A percentile compares a stretch with the other conserved stretches of the same genome.
phyloP scores from a whole-genome alignment of 2,888 invertebrate species.

The Rhyacophila evoluta region DNA sequence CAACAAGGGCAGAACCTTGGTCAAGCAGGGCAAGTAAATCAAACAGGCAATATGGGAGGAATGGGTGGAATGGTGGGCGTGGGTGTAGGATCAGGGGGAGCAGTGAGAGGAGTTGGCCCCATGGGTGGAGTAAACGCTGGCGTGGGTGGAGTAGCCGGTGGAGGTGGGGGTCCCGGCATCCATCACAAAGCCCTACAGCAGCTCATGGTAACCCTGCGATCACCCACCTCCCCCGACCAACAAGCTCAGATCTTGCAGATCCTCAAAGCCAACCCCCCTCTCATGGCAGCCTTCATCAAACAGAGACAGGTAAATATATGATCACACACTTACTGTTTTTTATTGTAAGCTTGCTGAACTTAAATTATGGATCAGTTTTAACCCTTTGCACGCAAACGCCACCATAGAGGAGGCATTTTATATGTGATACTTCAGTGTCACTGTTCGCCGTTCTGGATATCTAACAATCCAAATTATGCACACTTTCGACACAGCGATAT shows the following conservation, averaged over 20 bases:
- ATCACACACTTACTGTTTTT: too few relatives aligned
- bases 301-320: constrained; percentile 76
- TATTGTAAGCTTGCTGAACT: too few relatives aligned
- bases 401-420: too few relatives aligned
- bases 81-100: constrained; percentile 58
- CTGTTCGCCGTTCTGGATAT: too few relatives aligned
- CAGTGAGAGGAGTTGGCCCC: constrained; percentile 61
- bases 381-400: too few relatives aligned
- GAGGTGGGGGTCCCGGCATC: constrained; percentile 65
- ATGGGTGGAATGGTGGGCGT: constrained; percentile 54
- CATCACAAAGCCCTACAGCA: constrained; percentile 79
- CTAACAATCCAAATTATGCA: too few relatives aligned
- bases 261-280: constrained; percentile 91
- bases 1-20: constrained; percentile 57
- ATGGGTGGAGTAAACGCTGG: constrained; percentile 54
- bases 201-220: constrained; percentile 90
- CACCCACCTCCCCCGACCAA: constrained; percentile 91
- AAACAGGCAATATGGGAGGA: constrained; percentile 57
- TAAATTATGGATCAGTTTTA: too few relatives aligned
- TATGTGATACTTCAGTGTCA: too few relatives aligned
- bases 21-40: constrained; percentile 61
- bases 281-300: constrained; percentile 96
- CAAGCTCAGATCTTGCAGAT: constrained; percentile 91
- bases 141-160: constrained; percentile 55
- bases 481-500: too few relatives aligned